Conservation (phyloP, 2,888 invertebrate species). For the Cantharis flavilabris region DNA sequence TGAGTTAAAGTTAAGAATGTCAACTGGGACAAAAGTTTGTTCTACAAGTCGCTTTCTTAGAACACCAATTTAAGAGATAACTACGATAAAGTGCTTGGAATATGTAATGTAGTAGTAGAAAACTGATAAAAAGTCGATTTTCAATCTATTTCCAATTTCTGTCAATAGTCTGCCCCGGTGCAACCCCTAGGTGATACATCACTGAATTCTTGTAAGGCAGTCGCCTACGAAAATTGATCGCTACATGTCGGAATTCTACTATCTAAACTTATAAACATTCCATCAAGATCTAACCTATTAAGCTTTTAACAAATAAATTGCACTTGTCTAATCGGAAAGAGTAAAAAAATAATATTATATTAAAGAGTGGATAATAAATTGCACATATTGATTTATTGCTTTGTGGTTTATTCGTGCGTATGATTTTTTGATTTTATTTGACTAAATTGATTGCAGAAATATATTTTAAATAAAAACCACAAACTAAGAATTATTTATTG, state of each 20-base stretch:
- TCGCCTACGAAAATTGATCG: slow-evolving; percentile 50
- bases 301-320: slow-evolving; percentile 4
- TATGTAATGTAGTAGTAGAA: slow-evolving; percentile 44
- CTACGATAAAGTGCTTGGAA: slow-evolving; percentile 44
- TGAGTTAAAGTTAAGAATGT: neutral
- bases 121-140: slow-evolving; percentile 52
- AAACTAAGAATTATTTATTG: neutral
- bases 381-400: neutral
- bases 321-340: neutral
- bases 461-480: neutral
- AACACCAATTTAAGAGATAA: slow-evolving; percentile 44
- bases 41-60: slow-evolving; percentile 33
- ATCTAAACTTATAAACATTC: slow-evolving; percentile 43
- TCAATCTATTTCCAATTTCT: slow-evolving; percentile 55
- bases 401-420: neutral
- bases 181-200: slow-evolving; percentile 51
- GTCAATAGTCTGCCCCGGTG: slow-evolving; percentile 47
- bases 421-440: neutral
- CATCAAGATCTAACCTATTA: slow-evolving; percentile 23
- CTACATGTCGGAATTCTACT: slow-evolving; percentile 48
- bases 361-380: neutral
- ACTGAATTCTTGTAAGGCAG: slow-evolving; percentile 48
- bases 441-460: neutral
- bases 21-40: slow-evolving; percentile 8
- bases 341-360: neutral